Base-by-base conservation (phyloP, 2,797 vertebrate species). In the Champsocephalus gunnari region DNA sequence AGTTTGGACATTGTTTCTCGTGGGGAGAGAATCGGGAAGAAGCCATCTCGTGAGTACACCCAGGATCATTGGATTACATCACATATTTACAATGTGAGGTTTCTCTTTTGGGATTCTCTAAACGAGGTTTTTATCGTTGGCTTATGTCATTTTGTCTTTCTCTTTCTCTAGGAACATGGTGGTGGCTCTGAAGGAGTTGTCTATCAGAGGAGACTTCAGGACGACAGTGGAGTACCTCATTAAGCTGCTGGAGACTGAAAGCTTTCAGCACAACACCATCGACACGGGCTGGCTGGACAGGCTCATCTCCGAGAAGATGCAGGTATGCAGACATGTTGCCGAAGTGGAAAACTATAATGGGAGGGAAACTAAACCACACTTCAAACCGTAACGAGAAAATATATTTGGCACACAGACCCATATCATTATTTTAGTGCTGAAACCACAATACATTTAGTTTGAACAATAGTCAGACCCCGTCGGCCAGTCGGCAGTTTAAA, bases 21-120 rank as follows among this genome's bases (percentile, higher is more conserved):
- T 99, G 98, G 98, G 98, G 98, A 82, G 98, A 99, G 92, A 99
- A 99, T 86, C 95, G 98, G 7, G 98, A 99, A 85, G 98, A 99
- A 92, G 98, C 98, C 71, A 99, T 99, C 91, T 99, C 98, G 98
- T 99, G 73, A 97, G 98, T 96, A 21, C 28, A 60, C 24, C 3
- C 10, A 13, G 2, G 21, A 13, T 7, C 13, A 50, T 50, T 54
- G 8, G 17, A 14, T 58, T 13, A 17, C 24, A 9, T 44, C 9
- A 2, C 11, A n/a, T 51, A 12, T 21, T 19, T 41, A 17, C 0
- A 10, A 12, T 59, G 13, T 3, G 12, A 53, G 17, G n/a, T 21
- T 10, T 19, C 54, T 32, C 21, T 9, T 3, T 7, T 9, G 2
- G 13, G 56, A 1, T 47, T 59, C 4, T 54, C 0, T 47, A 17